Evolutionary conservation across 2,888 invertebrate genomes (phyloP), one percentile per base, ranked within the genome.

Genomic region (Tetropium fuscum): DNA sequence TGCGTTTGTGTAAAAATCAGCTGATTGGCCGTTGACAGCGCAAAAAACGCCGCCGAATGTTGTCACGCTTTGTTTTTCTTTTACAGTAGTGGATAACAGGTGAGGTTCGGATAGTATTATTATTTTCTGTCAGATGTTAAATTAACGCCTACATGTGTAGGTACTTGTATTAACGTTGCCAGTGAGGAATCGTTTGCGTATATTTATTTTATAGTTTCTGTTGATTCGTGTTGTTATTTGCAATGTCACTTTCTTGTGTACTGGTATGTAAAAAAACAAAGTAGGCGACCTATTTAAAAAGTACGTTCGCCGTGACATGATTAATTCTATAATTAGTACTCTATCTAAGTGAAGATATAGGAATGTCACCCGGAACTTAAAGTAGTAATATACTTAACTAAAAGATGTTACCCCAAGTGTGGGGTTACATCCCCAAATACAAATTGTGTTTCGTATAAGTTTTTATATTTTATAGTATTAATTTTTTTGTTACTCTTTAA

Each of bases 1-100:
- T 45, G 34, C 41, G 54, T 32, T 38, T 11, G 32, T n/a, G 6
- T 20, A 53, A 58, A 54, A 41, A 57, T 53, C 22, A 32, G 45
- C 51, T 22, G 40, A 27, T 25, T 15, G 3, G 7, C n/a, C 10
- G 20, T 51, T 25, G 18, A 51, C 27, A 8, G 51, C n/a, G 25
- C 27, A 51, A 40, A 34, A 34, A 51, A 51, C 5, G 25, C 27
- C 38, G 40, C 38, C 18, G 51, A 40, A 40, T 47, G 47, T 38
- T 38, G 38, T 34, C 15, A 32, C 19, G 4, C 27, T 44, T 44
- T 44, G 44, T 47, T 47, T 51, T 51, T 10, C 40, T 16, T 10
- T n/a, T n/a, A n/a, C n/a, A 25, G 10, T 51, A 40, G 27, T n/a
- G 40, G 27, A 25, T 40, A 22, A 25, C 40, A 51, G 40, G 51